Evolutionary conservation across 2,888 invertebrate species (phyloP).

Genomic region (Empis livida): DNA sequence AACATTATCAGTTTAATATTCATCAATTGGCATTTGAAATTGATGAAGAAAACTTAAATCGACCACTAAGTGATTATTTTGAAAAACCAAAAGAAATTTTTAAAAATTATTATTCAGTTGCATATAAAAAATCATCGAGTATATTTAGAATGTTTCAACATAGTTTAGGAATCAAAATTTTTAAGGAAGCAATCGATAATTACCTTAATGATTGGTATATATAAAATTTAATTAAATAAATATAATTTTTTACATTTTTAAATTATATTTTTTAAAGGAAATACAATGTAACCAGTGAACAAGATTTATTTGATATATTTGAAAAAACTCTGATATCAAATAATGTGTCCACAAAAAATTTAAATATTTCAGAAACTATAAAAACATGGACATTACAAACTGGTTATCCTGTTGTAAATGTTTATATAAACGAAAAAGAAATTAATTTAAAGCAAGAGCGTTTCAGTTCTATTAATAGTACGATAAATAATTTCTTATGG

Average conservation of each 20-base stretch:
- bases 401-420: slow-evolving; percentile 41
- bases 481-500: neutral
- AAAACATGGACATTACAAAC: slow-evolving; percentile 43
- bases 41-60: slow-evolving; percentile 52
- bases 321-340: neutral
- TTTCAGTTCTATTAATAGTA: neutral
- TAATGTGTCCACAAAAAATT: neutral
- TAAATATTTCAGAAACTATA: slow-evolving; percentile 27
- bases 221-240: neutral
- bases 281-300: slow-evolving; percentile 1
- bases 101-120: slow-evolving; percentile 69
- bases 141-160: slow-evolving; percentile 22
- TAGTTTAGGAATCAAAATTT: slow-evolving; percentile 18
- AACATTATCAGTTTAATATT: slow-evolving; percentile 55
- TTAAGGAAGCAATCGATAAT: slow-evolving; percentile 17
- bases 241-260: no score
- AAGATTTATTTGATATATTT: slow-evolving; percentile 3
- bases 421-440: slow-evolving; percentile 26
- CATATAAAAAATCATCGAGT: slow-evolving; percentile 55
- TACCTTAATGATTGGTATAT: slow-evolving; percentile 18
- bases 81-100: slow-evolving; percentile 71
- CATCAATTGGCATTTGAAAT: slow-evolving; percentile 34
- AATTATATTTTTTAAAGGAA: neutral
- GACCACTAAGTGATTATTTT: slow-evolving; percentile 68
- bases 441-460: slow-evolving; percentile 38